phyloP scores from a whole-genome alignment of 2,113 vertebrate species.

The Calypte anna region DNA sequence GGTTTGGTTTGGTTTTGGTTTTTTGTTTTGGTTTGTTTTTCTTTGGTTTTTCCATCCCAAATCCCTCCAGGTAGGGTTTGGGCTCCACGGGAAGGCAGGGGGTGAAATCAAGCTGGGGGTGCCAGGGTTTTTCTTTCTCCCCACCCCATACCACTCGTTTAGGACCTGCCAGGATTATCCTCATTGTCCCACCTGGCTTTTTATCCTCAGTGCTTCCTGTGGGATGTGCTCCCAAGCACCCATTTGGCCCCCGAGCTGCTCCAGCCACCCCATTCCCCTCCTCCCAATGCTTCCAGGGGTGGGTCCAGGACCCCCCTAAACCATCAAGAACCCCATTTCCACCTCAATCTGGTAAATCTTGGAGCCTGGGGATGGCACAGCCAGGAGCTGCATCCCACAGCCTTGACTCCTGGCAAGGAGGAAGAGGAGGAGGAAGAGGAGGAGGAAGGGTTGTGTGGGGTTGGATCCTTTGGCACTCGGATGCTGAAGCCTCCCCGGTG shows the following conservation, averaged over 20 bases:
- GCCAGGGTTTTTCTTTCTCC: neutral
- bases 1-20: too few species aligned
- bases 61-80: fast-evolving
- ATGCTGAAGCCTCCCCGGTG: neutral
- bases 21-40: too few species aligned
- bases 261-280: fast-evolving
- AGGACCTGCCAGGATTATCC: neutral
- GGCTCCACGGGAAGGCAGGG: fast-evolving
- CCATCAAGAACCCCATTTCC: fast-evolving
- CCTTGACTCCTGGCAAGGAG: neutral
- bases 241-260: neutral
- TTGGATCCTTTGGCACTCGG: neutral
- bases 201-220: slow-evolving; percentile 20
- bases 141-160: neutral
- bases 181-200: neutral
- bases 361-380: neutral
- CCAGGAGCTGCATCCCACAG: neutral
- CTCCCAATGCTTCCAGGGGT: fast-evolving
- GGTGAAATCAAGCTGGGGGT: neutral
- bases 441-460: neutral
- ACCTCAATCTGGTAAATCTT: fast-evolving
- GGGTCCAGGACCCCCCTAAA: neutral
- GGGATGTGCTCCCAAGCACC: neutral
- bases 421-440: neutral
- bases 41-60: neutral